Percentiles rank a stretch among this genome's conserved stretches.
phyloP scores from a whole-genome alignment of 2,888 invertebrate genomes.

The Dendrolimus pini region DNA sequence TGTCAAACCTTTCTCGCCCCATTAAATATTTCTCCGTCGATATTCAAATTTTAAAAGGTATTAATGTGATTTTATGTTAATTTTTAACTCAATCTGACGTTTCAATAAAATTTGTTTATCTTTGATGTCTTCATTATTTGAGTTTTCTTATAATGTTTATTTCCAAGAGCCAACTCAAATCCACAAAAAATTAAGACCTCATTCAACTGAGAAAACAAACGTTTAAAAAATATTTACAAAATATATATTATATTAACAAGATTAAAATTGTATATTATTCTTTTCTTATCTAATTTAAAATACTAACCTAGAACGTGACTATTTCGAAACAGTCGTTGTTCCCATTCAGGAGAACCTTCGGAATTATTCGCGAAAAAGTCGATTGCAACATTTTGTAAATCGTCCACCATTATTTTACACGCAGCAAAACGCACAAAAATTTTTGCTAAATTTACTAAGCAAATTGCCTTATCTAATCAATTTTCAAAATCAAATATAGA shows the following conservation, averaged over 20 bases:
- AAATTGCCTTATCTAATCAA: not conserved
- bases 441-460: not conserved
- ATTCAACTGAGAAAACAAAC: slow-evolving; percentile 34
- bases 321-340: slow-evolving; percentile 47
- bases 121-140: too few species aligned
- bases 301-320: slow-evolving; percentile 64
- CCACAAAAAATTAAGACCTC: slow-evolving; percentile 35
- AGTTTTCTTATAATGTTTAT: too few species aligned
- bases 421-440: not conserved
- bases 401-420: not conserved
- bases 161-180: slow-evolving; percentile 31
- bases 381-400: not conserved
- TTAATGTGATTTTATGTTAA: too few species aligned
- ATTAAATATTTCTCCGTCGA: too few species aligned
- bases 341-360: slow-evolving; percentile 20
- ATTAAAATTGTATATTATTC: slow-evolving; percentile 52
- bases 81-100: too few species aligned
- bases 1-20: slow-evolving; percentile 41
- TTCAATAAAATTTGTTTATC: too few species aligned
- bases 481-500: not conserved
- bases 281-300: slow-evolving; percentile 45
- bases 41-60: too few species aligned
- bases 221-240: slow-evolving; percentile 46
- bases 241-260: slow-evolving; percentile 50
- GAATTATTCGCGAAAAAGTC: slow-evolving; percentile 26